Evolutionary conservation across 2,113 vertebrate species (phyloP), one percentile per base, ranked within the genome.

Genomic region (Henicopernis longicauda): DNA sequence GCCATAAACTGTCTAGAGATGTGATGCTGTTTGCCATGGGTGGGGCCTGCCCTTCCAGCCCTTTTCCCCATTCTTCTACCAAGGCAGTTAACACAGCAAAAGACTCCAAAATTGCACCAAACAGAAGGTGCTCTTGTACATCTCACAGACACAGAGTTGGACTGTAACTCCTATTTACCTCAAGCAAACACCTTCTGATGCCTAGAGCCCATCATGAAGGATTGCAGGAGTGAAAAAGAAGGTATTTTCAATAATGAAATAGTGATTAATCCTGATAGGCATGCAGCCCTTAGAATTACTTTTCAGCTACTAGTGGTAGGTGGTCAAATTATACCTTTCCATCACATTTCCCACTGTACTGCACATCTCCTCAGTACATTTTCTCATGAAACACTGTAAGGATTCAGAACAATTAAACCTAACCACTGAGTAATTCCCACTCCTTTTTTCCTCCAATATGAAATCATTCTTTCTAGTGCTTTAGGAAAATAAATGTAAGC

Each of bases 1-100:
- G 97, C 97, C 97, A 97, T 98, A 98, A 98, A 98, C 93, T 95
- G 98, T 98, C 98, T 98, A 42, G 97, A 97, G 98, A 97, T 97
- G 97, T 52, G 59, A 2, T 27, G 90, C 47, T 38, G 80, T 0
- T 7, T 16, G 80, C 42, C 11, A 19, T 6, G 36, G 70, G 25
- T 9, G 58, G 25, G 49, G 34, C 12, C 73, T 63, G 76, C 50
- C 82, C 83, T 65, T 2, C 87, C 88, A 44, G 45, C 20, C 80
- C 80, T 40, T 5, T 6, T 16, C 44, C 18, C 17, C 9, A 5
- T 11, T 27, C 45, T 73, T 49, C 74, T 31, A 32, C 22, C 79
- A 0, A 7, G n/a, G 88, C 67, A 13, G 21, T 34, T 73, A 7
- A 71, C 65, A 38, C 78, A 5, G 82, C 36, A 16, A 17, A 57